Percentiles rank a stretch among this genome's conserved stretches.
phyloP scores from a whole-genome alignment of 2,888 invertebrate species.

The Heliconius erato region DNA sequence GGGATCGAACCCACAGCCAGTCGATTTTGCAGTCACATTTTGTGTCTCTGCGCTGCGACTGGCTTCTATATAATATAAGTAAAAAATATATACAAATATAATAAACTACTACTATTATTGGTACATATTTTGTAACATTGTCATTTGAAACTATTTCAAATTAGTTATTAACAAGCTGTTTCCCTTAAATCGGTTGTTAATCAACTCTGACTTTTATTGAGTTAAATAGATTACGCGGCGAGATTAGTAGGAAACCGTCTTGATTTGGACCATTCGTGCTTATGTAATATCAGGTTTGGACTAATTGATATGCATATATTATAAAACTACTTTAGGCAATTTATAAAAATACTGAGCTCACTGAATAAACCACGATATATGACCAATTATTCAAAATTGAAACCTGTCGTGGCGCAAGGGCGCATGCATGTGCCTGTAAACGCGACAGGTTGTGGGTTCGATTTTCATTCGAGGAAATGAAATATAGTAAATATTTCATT shows the following conservation, averaged over 20 bases:
- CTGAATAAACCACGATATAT: neutral
- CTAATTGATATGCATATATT: slow-evolving; percentile 30
- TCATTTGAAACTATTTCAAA: slow-evolving; percentile 49
- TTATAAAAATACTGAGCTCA: neutral
- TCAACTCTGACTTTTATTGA: slow-evolving; percentile 71
- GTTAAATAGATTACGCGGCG: slow-evolving; percentile 54
- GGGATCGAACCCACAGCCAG: too few species aligned
- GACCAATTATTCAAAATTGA: too few species aligned
- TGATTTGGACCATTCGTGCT: slow-evolving; percentile 30
- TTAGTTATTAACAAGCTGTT: slow-evolving; percentile 44
- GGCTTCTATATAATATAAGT: too few species aligned
- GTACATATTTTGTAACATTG: slow-evolving; percentile 37
- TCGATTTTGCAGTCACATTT: too few species aligned
- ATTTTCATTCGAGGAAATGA: neutral
- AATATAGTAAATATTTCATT: neutral
- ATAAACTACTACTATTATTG: neutral
- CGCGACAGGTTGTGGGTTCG: neutral
- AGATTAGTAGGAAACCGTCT: slow-evolving; percentile 66
- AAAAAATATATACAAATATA: too few species aligned
- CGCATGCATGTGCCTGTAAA: neutral
- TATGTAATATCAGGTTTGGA: slow-evolving; percentile 48
- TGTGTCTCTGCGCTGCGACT: too few species aligned
- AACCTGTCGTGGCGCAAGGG: neutral
- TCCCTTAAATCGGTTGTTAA: slow-evolving; percentile 61
- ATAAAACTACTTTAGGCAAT: neutral